Conservation (phyloP, 1,140 invertebrate genomes). For the Ectropis grisescens region DNA sequence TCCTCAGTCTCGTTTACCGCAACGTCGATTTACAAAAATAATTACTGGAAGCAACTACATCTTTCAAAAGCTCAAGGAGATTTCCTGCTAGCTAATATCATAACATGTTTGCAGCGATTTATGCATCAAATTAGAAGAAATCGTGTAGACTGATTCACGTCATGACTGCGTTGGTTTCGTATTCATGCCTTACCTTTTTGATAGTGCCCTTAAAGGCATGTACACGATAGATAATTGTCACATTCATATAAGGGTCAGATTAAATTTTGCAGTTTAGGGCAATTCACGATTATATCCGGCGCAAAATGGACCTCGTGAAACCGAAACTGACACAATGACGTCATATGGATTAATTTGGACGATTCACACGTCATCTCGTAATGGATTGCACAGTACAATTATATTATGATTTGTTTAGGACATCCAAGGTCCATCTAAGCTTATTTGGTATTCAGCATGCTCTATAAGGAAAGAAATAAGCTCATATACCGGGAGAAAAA, state of each 20-base stretch:
- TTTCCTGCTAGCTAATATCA: too few species aligned
- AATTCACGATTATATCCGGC: constrained; percentile 13
- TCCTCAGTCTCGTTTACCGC: too few species aligned
- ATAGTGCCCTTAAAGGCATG: too few species aligned
- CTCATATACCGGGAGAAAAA: constrained; percentile 23
- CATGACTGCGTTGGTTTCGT: background rate
- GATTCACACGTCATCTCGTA: constrained; percentile 42
- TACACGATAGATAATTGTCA: constrained; percentile 6
- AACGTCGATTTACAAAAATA: too few species aligned
- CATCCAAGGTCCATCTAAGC: constrained; percentile 30
- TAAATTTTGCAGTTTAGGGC: constrained; percentile 5
- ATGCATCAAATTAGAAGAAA: background rate
- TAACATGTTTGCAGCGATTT: background rate
- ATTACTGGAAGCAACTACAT: too few species aligned
- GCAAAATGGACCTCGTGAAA: constrained; percentile 18
- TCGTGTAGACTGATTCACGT: background rate
- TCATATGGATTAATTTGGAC: constrained; percentile 52
- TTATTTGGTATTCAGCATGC: constrained; percentile 37
- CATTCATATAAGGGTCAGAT: constrained; percentile 7
- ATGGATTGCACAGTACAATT: constrained; percentile 36
- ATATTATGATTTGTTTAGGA: constrained; percentile 39
- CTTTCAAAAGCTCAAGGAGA: too few species aligned
- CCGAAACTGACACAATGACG: constrained; percentile 29
- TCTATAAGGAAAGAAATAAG: constrained; percentile 28
- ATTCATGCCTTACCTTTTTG: too few species aligned